These are phyloP conservation scores for Chamaetylas fuelleborni DNA, from an alignment of 2,113 vertebrate species.

Conservation along the genomic window DNA sequence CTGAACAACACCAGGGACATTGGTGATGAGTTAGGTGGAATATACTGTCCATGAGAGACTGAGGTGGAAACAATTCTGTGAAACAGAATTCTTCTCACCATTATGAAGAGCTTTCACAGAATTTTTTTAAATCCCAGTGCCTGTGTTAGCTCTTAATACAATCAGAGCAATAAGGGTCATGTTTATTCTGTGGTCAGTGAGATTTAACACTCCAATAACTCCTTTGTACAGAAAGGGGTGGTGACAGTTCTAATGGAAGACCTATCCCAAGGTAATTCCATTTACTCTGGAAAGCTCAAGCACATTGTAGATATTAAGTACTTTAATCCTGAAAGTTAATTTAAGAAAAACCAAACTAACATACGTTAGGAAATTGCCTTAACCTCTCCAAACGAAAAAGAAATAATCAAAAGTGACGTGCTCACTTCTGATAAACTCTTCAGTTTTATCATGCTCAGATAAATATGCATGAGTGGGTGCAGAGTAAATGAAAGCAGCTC, in stretches of 20 bases:
- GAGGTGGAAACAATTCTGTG: background rate
- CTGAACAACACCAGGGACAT: background rate
- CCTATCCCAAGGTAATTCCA: background rate
- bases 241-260: background rate
- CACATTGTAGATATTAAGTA: background rate
- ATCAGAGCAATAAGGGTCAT: background rate
- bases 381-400: background rate
- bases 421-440: background rate
- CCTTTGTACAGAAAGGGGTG: background rate
- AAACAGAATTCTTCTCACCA: background rate
- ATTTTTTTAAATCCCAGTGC: background rate
- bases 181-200: background rate
- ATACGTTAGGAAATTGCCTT: background rate
- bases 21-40: rapidly evolving
- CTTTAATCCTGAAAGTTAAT: conserved; percentile 1
- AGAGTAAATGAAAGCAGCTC: background rate
- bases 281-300: background rate
- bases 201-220: background rate
- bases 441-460: background rate
- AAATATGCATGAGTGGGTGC: background rate
- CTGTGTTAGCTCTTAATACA: background rate
- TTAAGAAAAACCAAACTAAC: background rate
- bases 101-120: background rate
- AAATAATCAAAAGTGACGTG: background rate
- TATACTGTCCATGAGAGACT: background rate